phyloP scores from a whole-genome alignment of 1,140 invertebrate genomes.

The Phymorhynchus buccinoides region DNA sequence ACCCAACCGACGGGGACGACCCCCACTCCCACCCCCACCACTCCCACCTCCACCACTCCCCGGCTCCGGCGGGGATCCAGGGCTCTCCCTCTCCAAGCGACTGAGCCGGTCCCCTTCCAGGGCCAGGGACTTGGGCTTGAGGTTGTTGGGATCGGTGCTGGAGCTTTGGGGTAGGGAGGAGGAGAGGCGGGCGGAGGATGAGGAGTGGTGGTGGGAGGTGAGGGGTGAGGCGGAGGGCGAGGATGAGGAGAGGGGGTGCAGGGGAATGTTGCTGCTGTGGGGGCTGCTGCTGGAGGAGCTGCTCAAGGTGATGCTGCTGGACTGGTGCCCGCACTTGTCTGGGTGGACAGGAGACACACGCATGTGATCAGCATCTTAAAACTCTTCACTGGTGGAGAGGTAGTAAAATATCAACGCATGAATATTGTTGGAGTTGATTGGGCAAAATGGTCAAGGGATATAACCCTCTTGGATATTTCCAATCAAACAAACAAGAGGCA shows the following conservation, averaged over 20 bases:
- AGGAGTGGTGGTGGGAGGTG: constrained; percentile 10
- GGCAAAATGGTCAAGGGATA: no score
- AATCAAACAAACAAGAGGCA: no score
- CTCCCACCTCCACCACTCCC: constrained; percentile 31
- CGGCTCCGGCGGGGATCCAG: constrained; percentile 57
- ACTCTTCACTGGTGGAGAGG: no score
- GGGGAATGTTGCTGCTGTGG: constrained; percentile 29
- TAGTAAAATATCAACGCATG: no score
- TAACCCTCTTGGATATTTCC: no score
- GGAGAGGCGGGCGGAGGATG: constrained; percentile 34
- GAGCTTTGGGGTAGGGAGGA: constrained; percentile 15
- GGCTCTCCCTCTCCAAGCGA: constrained; percentile 54
- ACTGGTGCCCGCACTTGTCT: constrained; percentile 36
- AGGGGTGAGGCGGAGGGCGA: constrained; percentile 4
- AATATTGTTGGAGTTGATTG: no score
- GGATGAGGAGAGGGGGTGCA: not conserved
- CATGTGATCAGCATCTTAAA: no score
- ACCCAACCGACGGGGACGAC: constrained; percentile 50
- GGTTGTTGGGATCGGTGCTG: constrained; percentile 18
- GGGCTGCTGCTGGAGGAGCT: constrained; percentile 26
- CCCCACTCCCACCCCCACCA: not conserved
- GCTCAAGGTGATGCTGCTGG: constrained; percentile 44
- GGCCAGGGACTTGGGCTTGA: constrained; percentile 67
- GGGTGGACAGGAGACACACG: not conserved
- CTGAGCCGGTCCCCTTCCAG: constrained; percentile 55